Percentiles rank a stretch among this genome's conserved stretches.
These are phyloP conservation scores for Coracias cyanogaster DNA, from an alignment of 2,797 vertebrate species.

Conservation along the genomic window DNA sequence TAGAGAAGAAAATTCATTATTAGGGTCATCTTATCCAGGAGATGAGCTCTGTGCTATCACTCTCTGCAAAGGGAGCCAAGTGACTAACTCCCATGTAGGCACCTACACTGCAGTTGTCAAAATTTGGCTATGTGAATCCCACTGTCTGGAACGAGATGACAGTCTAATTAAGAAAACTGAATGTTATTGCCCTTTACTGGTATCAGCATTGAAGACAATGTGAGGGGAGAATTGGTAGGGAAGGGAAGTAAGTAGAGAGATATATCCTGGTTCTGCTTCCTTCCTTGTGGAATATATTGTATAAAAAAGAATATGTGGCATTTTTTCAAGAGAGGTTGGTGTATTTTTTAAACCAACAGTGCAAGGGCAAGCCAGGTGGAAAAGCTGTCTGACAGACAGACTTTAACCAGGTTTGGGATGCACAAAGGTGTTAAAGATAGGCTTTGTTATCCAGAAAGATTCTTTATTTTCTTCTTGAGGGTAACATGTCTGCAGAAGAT, in stretches of 20 bases:
- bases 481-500: not conserved
- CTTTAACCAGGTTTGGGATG: not conserved
- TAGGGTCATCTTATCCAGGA: not conserved
- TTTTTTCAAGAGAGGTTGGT: not conserved
- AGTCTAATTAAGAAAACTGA: not conserved
- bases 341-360: not conserved
- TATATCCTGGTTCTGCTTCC: not conserved
- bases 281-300: accelerated
- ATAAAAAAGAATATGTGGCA: not conserved
- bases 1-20: not conserved
- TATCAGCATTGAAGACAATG: not conserved
- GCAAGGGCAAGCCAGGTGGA: not conserved
- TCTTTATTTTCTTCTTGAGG: not conserved
- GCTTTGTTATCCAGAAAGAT: not conserved
- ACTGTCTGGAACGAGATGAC: not conserved
- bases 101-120: not conserved
- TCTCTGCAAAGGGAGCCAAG: not conserved
- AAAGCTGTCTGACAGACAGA: not conserved
- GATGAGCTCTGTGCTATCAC: not conserved
- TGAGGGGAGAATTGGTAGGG: not conserved
- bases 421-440: not conserved
- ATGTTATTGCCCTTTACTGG: not conserved
- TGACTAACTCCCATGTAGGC: not conserved
- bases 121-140: not conserved
- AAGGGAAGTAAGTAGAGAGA: not conserved